A percentile compares a stretch with the other conserved stretches of the same genome.
phyloP scores from a whole-genome alignment of 2,888 invertebrate species.

The Cephus rjabovi region DNA sequence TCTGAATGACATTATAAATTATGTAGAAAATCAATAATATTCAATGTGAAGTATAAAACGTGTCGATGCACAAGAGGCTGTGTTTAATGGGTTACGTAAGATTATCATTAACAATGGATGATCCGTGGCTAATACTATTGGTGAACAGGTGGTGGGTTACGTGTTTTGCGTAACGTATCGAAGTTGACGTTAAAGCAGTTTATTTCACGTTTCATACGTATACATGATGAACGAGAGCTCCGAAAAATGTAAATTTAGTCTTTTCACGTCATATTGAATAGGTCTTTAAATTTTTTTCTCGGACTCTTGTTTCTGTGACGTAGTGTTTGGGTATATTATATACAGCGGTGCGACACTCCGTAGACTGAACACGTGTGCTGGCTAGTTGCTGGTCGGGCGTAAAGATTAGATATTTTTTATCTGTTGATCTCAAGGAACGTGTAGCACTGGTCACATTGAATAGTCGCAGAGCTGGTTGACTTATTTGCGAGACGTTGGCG shows the following conservation, averaged over 20 bases:
- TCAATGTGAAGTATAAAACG: not conserved
- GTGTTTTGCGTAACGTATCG: not conserved
- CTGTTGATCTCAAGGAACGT: conserved; percentile 17
- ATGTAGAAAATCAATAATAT: not conserved
- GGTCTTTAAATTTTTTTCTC: not conserved
- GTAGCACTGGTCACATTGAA: not conserved
- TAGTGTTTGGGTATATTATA: not conserved
- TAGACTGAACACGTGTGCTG: not conserved
- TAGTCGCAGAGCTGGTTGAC: not conserved
- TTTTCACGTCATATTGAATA: too few relatives aligned
- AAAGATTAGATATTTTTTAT: conserved; percentile 47
- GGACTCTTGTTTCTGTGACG: not conserved
- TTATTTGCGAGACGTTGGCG: conserved; percentile 10
- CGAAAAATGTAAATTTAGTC: too few relatives aligned
- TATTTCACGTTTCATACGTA: not conserved
- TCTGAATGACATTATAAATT: not conserved
- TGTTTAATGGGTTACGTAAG: not conserved
- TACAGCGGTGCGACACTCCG: not conserved
- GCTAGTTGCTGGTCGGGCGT: conserved; percentile 9
- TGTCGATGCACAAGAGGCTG: not conserved
- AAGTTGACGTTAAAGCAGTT: not conserved
- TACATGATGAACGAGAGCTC: too few relatives aligned
- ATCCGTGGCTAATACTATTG: not conserved
- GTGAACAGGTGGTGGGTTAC: not conserved
- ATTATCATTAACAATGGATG: not conserved